Conservation (phyloP, 2,888 invertebrate species). For the Patella depressa region DNA sequence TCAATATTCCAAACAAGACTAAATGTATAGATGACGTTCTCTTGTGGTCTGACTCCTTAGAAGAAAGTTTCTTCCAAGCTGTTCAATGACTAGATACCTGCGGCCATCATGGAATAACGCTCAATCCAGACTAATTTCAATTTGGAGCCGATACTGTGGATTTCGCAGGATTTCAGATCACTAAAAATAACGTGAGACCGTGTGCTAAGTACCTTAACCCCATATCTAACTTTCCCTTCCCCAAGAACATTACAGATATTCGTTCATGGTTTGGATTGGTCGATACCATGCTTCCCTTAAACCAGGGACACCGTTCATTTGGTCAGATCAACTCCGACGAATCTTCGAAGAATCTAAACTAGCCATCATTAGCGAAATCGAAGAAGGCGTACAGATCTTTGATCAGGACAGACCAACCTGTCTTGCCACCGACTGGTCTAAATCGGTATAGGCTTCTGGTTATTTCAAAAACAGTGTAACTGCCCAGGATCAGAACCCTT, state of each 20-base stretch:
- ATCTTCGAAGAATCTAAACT: slow-evolving; percentile 31
- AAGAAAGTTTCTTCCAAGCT: slow-evolving; percentile 43
- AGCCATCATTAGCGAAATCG: slow-evolving; percentile 38
- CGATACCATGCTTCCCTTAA: slow-evolving; percentile 44
- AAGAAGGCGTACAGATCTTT: slow-evolving; percentile 48
- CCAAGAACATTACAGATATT: slow-evolving; percentile 42
- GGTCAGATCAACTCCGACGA: slow-evolving; percentile 29
- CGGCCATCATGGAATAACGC: slow-evolving; percentile 42
- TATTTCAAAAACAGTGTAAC: slow-evolving; percentile 34
- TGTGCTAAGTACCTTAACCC: slow-evolving; percentile 35
- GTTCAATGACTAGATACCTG: slow-evolving; percentile 43
- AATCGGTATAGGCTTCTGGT: background rate
- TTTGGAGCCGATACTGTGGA: slow-evolving; percentile 42
- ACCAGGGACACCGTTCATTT: slow-evolving; percentile 32
- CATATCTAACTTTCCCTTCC: slow-evolving; percentile 44
- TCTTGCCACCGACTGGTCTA: slow-evolving; percentile 51
- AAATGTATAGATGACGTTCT: slow-evolving; percentile 29
- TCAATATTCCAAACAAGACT: slow-evolving; percentile 44
- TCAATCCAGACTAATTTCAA: slow-evolving; percentile 46
- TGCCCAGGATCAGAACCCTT: slow-evolving; percentile 32
- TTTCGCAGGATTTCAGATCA: slow-evolving; percentile 49
- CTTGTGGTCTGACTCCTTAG: slow-evolving; percentile 36
- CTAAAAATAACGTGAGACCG: slow-evolving; percentile 34
- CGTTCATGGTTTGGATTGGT: slow-evolving; percentile 32
- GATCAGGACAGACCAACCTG: slow-evolving; percentile 46